Base-by-base conservation (phyloP, 2,888 invertebrate species). In the Lordiphosa fenestrarum region DNA sequence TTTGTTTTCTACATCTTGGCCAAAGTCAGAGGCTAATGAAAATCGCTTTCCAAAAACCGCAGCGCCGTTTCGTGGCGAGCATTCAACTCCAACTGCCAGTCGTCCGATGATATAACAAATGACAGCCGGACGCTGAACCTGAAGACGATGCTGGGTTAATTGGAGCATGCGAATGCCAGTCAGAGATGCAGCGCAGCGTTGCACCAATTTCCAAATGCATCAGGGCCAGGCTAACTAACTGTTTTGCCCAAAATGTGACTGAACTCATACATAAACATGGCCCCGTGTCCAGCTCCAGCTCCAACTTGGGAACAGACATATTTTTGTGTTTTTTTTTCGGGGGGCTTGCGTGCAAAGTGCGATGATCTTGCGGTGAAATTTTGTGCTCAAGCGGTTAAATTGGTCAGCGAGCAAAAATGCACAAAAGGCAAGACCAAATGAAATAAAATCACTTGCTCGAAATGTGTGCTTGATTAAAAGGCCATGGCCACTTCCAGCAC, bases 351-450 rank as follows among this genome's bases (percentile, higher is more conserved):
- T 84, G 77, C 81, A 68, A 77, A 81, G 81, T 75, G 78, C 81
- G 81, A 77, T 80, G 81, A 84, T 84, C 81, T 81, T 81, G 84
- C 84, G 81, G 81, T 78, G 84, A 81, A 81, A 81, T 81, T 81
- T 81, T 81, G 73, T 84, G 86, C 83, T 86, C 82, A 80, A 64
- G 67, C 85, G 83, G 84, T 73, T 83, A 86, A 86, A 84, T 85
- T 87, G 87, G 87, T 86, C 86, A 86, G 76, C 74, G 73, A 72
- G 64, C 75, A 69, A 71, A 83, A 75, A 81, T 83, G 75, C 69
- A 74, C 66, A 61, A 74, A 66, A 71, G 47, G 60, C 56, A 69
- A 55, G 47, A 56, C 56, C 64, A 63, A 67, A 73, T 67, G 66
- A 68, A 67, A 75, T 65, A 74, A 84, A 76, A 85, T 77, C 69